Conservation (phyloP, 2,113 vertebrate species). For the Romanogobio albipinnatus region DNA sequence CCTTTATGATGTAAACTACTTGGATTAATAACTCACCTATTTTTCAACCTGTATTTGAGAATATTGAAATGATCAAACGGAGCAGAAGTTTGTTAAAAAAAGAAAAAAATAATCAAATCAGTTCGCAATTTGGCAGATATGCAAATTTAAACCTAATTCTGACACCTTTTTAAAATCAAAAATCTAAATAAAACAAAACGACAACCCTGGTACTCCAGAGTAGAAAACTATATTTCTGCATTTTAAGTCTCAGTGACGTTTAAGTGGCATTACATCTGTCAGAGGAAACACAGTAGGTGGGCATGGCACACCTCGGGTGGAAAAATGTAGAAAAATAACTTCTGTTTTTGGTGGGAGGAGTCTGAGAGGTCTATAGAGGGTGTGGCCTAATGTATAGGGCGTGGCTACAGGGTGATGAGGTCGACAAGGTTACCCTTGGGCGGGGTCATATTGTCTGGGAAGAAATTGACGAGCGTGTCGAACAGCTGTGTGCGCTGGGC, state of each 20-base stretch:
- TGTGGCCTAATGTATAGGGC: slow-evolving; percentile 15
- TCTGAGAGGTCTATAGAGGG: slow-evolving; percentile 14
- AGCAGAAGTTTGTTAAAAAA: slow-evolving; percentile 9
- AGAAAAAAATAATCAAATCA: background rate
- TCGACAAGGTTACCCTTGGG: slow-evolving; percentile 98
- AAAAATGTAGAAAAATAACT: slow-evolving; percentile 61
- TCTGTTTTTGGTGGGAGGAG: slow-evolving; percentile 35
- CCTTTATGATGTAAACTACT: slow-evolving; percentile 1
- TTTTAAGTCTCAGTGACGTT: slow-evolving; percentile 34
- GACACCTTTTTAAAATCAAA: background rate
- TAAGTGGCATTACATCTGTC: slow-evolving; percentile 23
- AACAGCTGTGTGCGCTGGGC: slow-evolving; percentile 98
- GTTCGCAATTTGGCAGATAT: slow-evolving; percentile 34
- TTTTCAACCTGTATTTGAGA: background rate
- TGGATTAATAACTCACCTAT: background rate
- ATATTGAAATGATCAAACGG: background rate
- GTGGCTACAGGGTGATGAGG: slow-evolving; percentile 92
- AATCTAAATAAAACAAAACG: slow-evolving; percentile 15
- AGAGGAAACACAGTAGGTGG: slow-evolving; percentile 20
- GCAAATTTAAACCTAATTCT: slow-evolving; percentile 17
- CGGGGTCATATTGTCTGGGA: slow-evolving; percentile 99
- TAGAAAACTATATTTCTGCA: slow-evolving; percentile 30
- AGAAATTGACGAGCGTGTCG: slow-evolving; percentile 97
- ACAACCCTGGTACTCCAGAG: slow-evolving; percentile 49
- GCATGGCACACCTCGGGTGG: slow-evolving; percentile 34